These are phyloP conservation scores for Percopsis transmontana DNA, from an alignment of 2,113 vertebrate genomes.

Conservation along the genomic window DNA sequence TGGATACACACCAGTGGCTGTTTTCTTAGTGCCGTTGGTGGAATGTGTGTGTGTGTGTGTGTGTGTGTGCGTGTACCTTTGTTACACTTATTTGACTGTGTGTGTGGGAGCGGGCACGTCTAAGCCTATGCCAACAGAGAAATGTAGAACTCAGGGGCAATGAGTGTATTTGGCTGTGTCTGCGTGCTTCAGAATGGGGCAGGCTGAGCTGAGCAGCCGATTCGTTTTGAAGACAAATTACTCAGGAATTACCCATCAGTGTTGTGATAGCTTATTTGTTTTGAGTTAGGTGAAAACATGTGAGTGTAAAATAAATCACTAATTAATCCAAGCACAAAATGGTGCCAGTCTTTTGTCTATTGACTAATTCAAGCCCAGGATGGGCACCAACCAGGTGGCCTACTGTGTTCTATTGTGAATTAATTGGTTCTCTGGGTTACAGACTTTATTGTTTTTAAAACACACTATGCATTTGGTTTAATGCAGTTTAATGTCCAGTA, in stretches of 20 bases:
- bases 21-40: slow-evolving; percentile 57
- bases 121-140: slow-evolving; percentile 31
- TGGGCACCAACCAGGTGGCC: too few relatives aligned
- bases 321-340: too few relatives aligned
- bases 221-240: slow-evolving; percentile 25
- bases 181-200: slow-evolving; percentile 41
- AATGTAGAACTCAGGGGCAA: slow-evolving; percentile 56
- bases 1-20: slow-evolving; percentile 47
- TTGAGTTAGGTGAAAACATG: not conserved
- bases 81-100: too few relatives aligned
- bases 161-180: slow-evolving; percentile 61
- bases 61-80: not conserved
- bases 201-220: slow-evolving; percentile 22
- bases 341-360: too few relatives aligned
- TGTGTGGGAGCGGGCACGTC: not conserved
- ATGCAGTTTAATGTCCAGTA: too few relatives aligned
- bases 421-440: too few relatives aligned
- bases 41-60: slow-evolving; percentile 29
- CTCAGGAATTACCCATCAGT: not conserved
- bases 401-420: too few relatives aligned
- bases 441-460: too few relatives aligned
- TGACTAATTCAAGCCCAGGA: too few relatives aligned
- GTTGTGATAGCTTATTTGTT: not conserved
- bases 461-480: too few relatives aligned
- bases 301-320: too few relatives aligned